Conservation (phyloP, 2,113 vertebrate species). For the Oryzias javanicus region DNA sequence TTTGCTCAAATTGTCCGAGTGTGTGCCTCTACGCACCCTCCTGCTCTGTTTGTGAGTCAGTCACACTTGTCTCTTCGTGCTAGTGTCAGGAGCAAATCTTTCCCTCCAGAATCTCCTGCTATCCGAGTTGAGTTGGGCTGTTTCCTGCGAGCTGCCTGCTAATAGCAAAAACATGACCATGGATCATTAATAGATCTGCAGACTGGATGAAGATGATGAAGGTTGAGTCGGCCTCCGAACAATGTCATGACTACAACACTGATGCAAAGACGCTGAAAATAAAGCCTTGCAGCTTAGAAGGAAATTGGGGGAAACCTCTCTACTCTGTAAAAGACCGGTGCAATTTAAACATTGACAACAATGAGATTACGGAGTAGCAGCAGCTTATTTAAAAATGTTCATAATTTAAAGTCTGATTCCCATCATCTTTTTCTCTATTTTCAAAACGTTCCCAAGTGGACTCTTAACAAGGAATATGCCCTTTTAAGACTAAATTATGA, state of each 20-base stretch:
- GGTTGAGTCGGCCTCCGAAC: conserved; percentile 27
- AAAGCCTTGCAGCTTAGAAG: background rate
- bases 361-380: background rate
- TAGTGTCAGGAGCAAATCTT: conserved; percentile 35
- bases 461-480: too few relatives aligned
- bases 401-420: too few relatives aligned
- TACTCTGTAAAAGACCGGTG: too few relatives aligned
- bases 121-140: conserved; percentile 1
- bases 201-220: conserved; percentile 16
- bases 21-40: conserved; percentile 11
- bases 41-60: conserved; percentile 40
- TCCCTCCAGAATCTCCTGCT: conserved; percentile 15
- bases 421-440: too few relatives aligned
- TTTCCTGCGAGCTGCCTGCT: conserved; percentile 13
- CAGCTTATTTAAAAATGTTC: too few relatives aligned
- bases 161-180: background rate
- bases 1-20: conserved; percentile 1
- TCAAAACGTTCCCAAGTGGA: too few relatives aligned
- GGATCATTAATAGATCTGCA: conserved; percentile 8
- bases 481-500: too few relatives aligned
- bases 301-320: background rate
- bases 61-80: conserved; percentile 58
- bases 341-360: background rate
- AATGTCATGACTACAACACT: conserved; percentile 10
- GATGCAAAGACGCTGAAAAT: too few relatives aligned